phyloP scores from a whole-genome alignment of 2,888 invertebrate species.

The Tethea ocularis region DNA sequence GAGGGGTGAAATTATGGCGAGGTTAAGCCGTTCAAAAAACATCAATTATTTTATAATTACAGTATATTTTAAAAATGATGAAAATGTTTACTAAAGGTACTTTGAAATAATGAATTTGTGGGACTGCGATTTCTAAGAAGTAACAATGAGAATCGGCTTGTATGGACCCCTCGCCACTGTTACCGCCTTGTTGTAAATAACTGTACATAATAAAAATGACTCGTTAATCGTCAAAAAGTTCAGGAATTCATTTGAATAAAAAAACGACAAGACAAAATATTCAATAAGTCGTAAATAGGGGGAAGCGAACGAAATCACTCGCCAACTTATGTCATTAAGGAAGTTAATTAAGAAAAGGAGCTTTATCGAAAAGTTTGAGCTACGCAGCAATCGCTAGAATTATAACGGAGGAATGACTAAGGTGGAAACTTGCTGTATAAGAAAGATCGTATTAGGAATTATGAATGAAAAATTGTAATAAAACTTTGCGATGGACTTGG shows the following conservation, averaged over 20 bases:
- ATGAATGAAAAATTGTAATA: conserved; percentile 14
- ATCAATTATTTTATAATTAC: too few relatives aligned
- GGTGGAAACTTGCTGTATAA: conserved; percentile 3
- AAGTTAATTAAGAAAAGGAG: conserved; percentile 51
- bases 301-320: conserved; percentile 32
- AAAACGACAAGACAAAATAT: conserved; percentile 34
- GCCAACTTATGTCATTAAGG: conserved; percentile 51
- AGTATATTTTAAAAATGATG: too few relatives aligned
- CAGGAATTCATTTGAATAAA: conserved; percentile 23
- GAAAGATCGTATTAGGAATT: conserved; percentile 17
- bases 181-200: too few relatives aligned
- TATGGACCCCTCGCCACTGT: too few relatives aligned
- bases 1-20: too few relatives aligned
- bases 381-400: conserved; percentile 11
- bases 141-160: too few relatives aligned
- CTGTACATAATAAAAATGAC: too few relatives aligned
- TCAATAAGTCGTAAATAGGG: conserved; percentile 32
- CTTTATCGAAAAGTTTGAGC: conserved; percentile 57
- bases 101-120: too few relatives aligned
- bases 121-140: too few relatives aligned
- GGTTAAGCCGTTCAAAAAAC: too few relatives aligned
- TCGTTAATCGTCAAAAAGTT: too few relatives aligned
- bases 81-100: too few relatives aligned
- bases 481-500: conserved; percentile 15
- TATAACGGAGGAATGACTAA: conserved; percentile 16